phyloP scores from a whole-genome alignment of 2,797 vertebrate species.

The Rhyacichthys aspro region DNA sequence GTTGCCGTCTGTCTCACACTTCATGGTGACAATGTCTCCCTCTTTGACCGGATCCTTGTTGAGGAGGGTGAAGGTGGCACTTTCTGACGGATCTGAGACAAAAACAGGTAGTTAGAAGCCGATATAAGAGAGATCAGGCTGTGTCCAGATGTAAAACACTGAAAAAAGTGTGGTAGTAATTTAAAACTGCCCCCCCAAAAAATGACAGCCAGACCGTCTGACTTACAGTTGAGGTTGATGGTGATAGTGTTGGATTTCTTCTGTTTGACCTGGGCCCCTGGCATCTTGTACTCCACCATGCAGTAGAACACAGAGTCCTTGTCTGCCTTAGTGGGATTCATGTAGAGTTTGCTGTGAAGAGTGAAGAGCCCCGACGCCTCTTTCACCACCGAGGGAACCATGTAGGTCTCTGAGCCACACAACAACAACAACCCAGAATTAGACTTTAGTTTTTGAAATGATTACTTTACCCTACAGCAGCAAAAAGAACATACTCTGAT shows the following conservation, averaged over 20 bases:
- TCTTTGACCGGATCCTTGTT: conserved; percentile 80
- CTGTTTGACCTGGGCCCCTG: conserved; percentile 40
- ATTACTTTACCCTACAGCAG: background rate
- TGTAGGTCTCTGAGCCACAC: conserved; percentile 77
- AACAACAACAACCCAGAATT: background rate
- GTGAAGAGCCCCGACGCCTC: conserved; percentile 86
- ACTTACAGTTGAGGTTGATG: conserved; percentile 88
- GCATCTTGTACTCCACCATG: conserved; percentile 80
- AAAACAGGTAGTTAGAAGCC: conserved; percentile 27
- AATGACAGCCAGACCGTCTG: no score
- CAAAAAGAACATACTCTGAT: conserved; percentile 67
- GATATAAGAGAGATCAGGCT: no score
- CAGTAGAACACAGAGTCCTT: conserved; percentile 83
- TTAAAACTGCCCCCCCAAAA: no score
- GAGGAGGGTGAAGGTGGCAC: conserved; percentile 73
- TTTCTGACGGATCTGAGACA: conserved; percentile 84
- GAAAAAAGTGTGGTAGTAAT: no score
- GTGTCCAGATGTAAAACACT: no score
- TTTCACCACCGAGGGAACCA: conserved; percentile 78
- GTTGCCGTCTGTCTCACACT: conserved; percentile 85
- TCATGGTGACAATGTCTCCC: conserved; percentile 82
- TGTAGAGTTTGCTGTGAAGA: conserved; percentile 80
- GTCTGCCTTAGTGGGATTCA: conserved; percentile 80
- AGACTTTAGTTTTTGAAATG: background rate
- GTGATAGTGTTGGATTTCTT: conserved; percentile 76